Percentiles rank a stretch among this genome's conserved stretches.
phyloP scores from a whole-genome alignment of 2,888 invertebrate genomes.

The Hydraecia micacea region DNA sequence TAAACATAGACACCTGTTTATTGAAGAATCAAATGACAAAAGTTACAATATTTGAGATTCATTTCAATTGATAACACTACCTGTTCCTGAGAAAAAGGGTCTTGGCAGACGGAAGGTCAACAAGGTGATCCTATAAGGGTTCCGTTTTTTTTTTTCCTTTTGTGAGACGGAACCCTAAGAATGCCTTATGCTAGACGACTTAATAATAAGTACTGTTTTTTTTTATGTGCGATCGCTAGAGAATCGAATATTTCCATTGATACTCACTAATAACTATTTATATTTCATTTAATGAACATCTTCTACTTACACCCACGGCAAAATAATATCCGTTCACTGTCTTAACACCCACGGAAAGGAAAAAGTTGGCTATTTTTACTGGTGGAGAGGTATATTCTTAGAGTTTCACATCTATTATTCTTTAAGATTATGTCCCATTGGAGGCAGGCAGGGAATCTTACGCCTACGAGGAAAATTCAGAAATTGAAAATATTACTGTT shows the following conservation, averaged over 20 bases:
- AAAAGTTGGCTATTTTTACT: neutral
- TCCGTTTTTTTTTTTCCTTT: neutral
- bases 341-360: neutral
- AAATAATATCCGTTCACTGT: neutral
- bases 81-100: neutral
- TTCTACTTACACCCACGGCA: neutral
- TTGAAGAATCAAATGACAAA: neutral
- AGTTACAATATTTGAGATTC: neutral
- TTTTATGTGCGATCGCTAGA: neutral
- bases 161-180: neutral
- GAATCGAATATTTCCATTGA: neutral
- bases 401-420: neutral
- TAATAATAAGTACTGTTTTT: neutral
- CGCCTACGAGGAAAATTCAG: neutral
- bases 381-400: constrained; percentile 2
- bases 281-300: neutral
- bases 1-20: neutral
- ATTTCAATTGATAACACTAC: neutral
- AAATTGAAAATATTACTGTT: neutral
- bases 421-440: neutral
- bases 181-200: neutral
- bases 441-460: neutral
- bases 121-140: neutral
- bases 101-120: neutral
- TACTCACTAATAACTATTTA: too few species aligned